Evolutionary conservation across 1,140 invertebrate genomes (phyloP).

Genomic region (Drosophila triauraria): DNA sequence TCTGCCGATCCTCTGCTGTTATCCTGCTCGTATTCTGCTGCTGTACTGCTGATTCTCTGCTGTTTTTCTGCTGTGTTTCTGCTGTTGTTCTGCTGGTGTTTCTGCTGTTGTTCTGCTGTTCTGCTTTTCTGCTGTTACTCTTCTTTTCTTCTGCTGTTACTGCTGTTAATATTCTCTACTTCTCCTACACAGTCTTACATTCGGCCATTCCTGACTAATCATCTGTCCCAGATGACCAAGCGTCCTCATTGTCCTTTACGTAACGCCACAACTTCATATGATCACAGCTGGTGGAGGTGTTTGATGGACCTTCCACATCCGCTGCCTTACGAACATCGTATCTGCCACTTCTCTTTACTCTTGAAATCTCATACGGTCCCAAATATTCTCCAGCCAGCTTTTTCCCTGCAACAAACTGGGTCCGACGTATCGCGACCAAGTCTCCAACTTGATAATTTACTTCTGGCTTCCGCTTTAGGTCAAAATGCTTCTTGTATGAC

Average conservation of each 20-base stretch:
- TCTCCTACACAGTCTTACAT: neutral
- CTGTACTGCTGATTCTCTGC: no score
- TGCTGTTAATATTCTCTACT: no score
- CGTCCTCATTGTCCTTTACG: neutral
- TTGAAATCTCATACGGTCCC: neutral
- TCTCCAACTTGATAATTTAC: neutral
- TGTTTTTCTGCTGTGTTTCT: no score
- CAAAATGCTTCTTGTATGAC: neutral
- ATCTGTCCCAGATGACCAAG: neutral
- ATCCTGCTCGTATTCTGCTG: no score
- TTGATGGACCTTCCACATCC: neutral
- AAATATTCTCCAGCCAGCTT: neutral
- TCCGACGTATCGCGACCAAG: neutral
- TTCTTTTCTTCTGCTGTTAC: no score
- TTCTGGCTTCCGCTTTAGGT: neutral
- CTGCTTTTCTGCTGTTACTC: no score
- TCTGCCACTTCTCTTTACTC: neutral
- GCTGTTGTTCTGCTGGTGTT: no score
- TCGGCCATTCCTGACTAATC: neutral
- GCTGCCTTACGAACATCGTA: neutral
- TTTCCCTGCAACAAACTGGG: neutral
- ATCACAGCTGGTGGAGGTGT: neutral
- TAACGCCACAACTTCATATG: no score
- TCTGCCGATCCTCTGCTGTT: no score
- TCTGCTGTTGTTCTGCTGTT: no score